phyloP scores from a whole-genome alignment of 2,113 vertebrate genomes.

The Verasper variegatus region DNA sequence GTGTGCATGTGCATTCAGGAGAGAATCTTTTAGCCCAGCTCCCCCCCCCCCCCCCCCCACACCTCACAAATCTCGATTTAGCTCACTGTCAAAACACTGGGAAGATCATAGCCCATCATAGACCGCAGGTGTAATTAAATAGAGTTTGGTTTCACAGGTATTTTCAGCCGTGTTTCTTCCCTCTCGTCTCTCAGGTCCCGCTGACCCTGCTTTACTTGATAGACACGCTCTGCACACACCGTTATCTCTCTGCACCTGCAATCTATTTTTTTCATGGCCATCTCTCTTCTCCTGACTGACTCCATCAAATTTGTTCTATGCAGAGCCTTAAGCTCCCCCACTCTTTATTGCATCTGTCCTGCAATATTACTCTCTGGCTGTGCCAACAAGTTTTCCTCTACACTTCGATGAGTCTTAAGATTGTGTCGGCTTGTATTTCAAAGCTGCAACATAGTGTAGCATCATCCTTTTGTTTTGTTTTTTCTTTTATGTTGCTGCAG shows the following conservation, averaged over 20 bases:
- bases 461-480: neutral
- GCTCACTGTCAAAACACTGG: too few relatives aligned
- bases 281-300: slow-evolving; percentile 30
- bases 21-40: neutral
- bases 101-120: neutral
- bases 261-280: slow-evolving; percentile 5
- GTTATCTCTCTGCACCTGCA: slow-evolving; percentile 20
- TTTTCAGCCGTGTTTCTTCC: too few relatives aligned
- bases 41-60: too few relatives aligned
- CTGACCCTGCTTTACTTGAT: neutral
- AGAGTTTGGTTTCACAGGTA: neutral
- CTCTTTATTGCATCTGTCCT: slow-evolving; percentile 46
- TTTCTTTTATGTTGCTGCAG: neutral
- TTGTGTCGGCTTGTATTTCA: slow-evolving; percentile 40
- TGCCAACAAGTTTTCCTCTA: slow-evolving; percentile 18
- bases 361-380: slow-evolving; percentile 36
- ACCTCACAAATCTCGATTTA: neutral
- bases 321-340: slow-evolving; percentile 21
- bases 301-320: slow-evolving; percentile 20
- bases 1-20: neutral
- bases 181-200: neutral
- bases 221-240: slow-evolving; percentile 12
- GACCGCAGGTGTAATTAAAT: neutral
- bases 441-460: slow-evolving; percentile 8
- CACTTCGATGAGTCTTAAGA: slow-evolving; percentile 41